Base-by-base conservation (phyloP, 2,113 vertebrate species). In the Meles meles region DNA sequence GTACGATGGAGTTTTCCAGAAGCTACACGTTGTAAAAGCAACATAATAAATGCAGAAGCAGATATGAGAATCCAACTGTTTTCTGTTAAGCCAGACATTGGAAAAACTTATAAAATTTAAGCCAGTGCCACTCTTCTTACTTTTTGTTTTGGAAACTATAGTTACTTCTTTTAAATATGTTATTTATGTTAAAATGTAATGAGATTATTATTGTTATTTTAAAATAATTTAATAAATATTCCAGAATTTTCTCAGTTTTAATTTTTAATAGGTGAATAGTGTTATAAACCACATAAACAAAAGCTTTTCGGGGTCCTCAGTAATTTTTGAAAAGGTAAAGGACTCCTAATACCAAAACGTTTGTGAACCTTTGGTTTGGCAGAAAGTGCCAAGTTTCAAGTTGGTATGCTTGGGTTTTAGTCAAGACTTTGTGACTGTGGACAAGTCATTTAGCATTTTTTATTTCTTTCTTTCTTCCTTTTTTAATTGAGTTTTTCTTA, bases 311-410 rank as follows among this genome's bases (percentile, higher is more conserved):
- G 12, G 42, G 21, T 59, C 63, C 52, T 93, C 12, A 23, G 0
- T 90, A 49, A 61, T 65, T 77, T 76, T 39, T 92, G 34, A 88
- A 55, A 91, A 20, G 42, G 20, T 91, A 15, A 55, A 80, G n/a
- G 23, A 4, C 20, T 77, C 52, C 72, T 89, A 59, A 93, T 29
- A 72, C 18, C 18, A 42, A 31, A 57, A 80, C 47, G 25, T n/a
- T 27, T 29, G 21, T 74, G 77, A 89, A 82, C 18, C 37, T 20
- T 79, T 83, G 34, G 13, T 29, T 55, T 95, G 63, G 34, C 52
- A 86, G 76, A 95, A 96, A 49, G 94, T 95, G 65, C 59, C 95
- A 42, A 42, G 42, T 42, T 42, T 42, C 42, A 94, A 92, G 57
- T 74, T 49, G 23, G 17, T 20, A 69, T 61, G 12, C 67, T 52